A percentile compares a stretch with the other conserved stretches of the same genome.
Evolutionary conservation across 1,140 invertebrate species (phyloP).

Genomic region (Episyrphus balteatus): DNA sequence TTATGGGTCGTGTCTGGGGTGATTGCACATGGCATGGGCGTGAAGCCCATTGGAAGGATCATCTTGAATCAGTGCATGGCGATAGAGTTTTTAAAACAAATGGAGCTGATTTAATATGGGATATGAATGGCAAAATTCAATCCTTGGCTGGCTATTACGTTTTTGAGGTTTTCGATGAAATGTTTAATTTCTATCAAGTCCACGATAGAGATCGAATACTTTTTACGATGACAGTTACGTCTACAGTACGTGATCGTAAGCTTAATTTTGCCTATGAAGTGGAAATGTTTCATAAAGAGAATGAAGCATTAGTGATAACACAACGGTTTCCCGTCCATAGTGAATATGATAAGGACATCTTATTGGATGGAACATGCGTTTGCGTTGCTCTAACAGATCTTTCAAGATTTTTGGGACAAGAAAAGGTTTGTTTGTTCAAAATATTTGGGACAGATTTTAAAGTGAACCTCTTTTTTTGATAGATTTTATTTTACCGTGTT

Average conservation of each 20-base stretch:
- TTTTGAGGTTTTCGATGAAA: constrained; percentile 27
- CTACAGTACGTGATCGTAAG: constrained; percentile 25
- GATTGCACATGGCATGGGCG: constrained; percentile 30
- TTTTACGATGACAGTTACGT: constrained; percentile 34
- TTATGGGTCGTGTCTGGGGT: constrained; percentile 35
- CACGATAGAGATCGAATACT: constrained; percentile 25
- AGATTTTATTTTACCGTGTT: constrained; percentile 30
- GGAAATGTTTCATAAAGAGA: constrained; percentile 23
- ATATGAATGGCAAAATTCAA: constrained; percentile 20
- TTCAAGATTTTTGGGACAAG: constrained; percentile 23
- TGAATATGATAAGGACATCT: constrained; percentile 31
- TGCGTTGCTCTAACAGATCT: constrained; percentile 21
- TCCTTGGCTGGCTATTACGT: constrained; percentile 32
- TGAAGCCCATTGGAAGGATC: constrained; percentile 32
- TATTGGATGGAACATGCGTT: constrained; percentile 29
- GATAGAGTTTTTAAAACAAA: constrained; percentile 19
- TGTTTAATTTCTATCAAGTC: constrained; percentile 35
- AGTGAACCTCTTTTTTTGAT: neutral
- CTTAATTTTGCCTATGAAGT: constrained; percentile 33
- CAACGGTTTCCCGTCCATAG: constrained; percentile 34
- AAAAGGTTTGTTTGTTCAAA: constrained; percentile 17
- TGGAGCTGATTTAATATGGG: constrained; percentile 22
- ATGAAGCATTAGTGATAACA: constrained; percentile 25
- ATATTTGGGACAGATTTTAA: neutral
- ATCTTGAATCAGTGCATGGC: constrained; percentile 21